These are phyloP conservation scores for Merodon equestris DNA, from an alignment of 2,888 invertebrate species.

Conservation along the genomic window DNA sequence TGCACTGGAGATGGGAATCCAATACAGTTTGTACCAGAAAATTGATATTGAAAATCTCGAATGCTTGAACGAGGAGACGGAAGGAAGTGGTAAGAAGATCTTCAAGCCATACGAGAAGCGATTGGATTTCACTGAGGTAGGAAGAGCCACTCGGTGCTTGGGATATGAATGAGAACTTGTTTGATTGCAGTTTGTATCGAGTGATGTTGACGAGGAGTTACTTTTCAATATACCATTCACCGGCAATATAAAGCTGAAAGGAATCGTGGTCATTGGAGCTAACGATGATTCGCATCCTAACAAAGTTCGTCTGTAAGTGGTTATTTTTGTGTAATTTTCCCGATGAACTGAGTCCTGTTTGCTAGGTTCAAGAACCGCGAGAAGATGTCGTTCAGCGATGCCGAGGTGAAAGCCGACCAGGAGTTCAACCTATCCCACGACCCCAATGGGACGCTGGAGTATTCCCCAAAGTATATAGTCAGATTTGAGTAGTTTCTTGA, in stretches of 20 bases:
- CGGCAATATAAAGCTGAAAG: slow-evolving; percentile 96
- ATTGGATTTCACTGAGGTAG: slow-evolving; percentile 86
- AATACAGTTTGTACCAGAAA: slow-evolving; percentile 89
- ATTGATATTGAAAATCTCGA: slow-evolving; percentile 92
- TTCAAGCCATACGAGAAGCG: slow-evolving; percentile 96
- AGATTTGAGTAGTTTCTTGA: background rate
- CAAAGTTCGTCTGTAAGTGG: slow-evolving; percentile 89
- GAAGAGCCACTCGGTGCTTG: slow-evolving; percentile 44
- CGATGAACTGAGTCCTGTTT: slow-evolving; percentile 37
- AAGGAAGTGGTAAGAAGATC: slow-evolving; percentile 92
- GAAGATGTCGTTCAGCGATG: slow-evolving; percentile 96
- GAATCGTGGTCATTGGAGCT: slow-evolving; percentile 94
- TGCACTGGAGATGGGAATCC: slow-evolving; percentile 77
- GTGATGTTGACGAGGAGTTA: slow-evolving; percentile 97
- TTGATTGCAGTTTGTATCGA: slow-evolving; percentile 90
- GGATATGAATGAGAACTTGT: background rate
- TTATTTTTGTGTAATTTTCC: background rate
- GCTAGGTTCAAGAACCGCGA: slow-evolving; percentile 94
- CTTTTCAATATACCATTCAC: slow-evolving; percentile 98
- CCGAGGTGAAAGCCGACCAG: slow-evolving; percentile 87
- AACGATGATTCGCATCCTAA: slow-evolving; percentile 92
- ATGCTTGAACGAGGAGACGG: slow-evolving; percentile 93
- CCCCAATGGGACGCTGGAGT: slow-evolving; percentile 89
- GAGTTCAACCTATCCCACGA: slow-evolving; percentile 93
- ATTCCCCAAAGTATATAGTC: slow-evolving; percentile 88